These are phyloP conservation scores for Orchesella cincta DNA, from an alignment of 1,140 invertebrate species.

Conservation along the genomic window DNA sequence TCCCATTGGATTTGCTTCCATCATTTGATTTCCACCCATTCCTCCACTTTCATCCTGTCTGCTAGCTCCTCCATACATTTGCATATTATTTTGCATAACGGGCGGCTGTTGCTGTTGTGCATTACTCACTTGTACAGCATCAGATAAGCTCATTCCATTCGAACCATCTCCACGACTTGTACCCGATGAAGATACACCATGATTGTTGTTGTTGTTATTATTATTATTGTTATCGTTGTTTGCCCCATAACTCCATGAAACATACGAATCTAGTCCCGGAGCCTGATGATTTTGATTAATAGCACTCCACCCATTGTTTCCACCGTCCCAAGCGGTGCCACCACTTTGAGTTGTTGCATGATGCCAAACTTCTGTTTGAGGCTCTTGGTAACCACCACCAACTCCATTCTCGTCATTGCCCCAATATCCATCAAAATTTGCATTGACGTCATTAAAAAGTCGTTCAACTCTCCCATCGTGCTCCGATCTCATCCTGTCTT, in stretches of 20 bases:
- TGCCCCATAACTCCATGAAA: neutral
- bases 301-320: neutral
- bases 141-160: neutral
- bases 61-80: too few species aligned
- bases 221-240: too few species aligned
- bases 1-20: neutral
- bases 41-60: too few species aligned
- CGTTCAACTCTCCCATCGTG: neutral
- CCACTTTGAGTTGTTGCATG: neutral
- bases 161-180: too few species aligned
- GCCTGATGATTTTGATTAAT: neutral
- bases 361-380: too few species aligned
- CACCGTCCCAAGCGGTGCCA: neutral
- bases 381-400: neutral
- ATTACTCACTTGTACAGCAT: neutral
- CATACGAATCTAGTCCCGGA: neutral
- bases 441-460: neutral
- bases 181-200: too few species aligned
- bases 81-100: too few species aligned
- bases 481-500: neutral
- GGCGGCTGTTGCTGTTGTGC: neutral
- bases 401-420: neutral
- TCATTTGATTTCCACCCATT: too few species aligned
- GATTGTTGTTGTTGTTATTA: too few species aligned
- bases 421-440: neutral